Evolutionary conservation across 2,113 vertebrate genomes (phyloP).

Genomic region (Upupa epops): DNA sequence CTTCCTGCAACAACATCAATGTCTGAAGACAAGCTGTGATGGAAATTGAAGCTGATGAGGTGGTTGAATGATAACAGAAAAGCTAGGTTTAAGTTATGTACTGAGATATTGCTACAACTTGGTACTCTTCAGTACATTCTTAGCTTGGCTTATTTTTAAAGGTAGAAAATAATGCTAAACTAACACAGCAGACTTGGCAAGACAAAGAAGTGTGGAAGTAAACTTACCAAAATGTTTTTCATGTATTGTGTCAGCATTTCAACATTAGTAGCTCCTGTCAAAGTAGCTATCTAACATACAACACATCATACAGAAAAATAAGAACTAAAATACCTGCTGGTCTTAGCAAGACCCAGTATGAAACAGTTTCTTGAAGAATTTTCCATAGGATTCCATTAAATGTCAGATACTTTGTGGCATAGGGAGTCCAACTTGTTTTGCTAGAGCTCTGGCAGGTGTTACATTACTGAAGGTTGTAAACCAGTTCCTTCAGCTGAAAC

Average conservation of each 20-base stretch:
- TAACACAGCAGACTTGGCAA: not conserved
- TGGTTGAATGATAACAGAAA: not conserved
- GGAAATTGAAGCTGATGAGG: not conserved
- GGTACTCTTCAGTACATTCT: not conserved
- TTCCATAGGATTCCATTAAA: not conserved
- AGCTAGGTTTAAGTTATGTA: not conserved
- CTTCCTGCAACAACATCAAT: too few relatives aligned
- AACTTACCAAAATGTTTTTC: not conserved
- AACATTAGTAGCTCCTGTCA: not conserved
- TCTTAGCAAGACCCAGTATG: not conserved
- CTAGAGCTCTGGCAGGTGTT: not conserved
- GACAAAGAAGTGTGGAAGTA: not conserved
- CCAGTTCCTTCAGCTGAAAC: not conserved
- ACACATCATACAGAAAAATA: not conserved
- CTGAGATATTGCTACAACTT: not conserved
- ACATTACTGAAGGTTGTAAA: not conserved
- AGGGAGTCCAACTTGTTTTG: not conserved
- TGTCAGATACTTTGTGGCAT: not conserved
- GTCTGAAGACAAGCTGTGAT: not conserved
- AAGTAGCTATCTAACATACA: not conserved
- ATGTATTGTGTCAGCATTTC: not conserved
- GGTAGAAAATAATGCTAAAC: not conserved
- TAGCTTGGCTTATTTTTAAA: not conserved
- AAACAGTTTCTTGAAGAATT: not conserved
- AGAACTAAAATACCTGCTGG: not conserved